Percentiles rank a stretch among this genome's conserved stretches.
Conservation (phyloP, 2,888 invertebrate genomes). For the Sarcophaga rosellei region DNA sequence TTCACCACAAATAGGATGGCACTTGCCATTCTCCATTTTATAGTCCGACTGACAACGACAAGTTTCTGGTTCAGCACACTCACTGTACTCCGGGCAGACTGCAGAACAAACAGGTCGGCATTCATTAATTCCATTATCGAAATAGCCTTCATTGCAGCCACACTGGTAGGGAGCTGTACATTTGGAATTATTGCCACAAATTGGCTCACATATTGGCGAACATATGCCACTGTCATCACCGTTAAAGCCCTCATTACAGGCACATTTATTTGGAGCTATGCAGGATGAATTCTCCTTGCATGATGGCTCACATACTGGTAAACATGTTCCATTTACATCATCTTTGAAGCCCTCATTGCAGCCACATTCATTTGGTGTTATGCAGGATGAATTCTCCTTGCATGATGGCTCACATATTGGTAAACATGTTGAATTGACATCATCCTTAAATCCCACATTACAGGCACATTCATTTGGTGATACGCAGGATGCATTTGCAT, state of each 20-base stretch:
- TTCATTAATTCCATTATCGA: background rate
- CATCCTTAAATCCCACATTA: no score
- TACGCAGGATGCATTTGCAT: background rate
- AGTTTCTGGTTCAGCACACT: constrained; percentile 69
- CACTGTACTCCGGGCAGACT: constrained; percentile 69
- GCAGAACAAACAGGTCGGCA: constrained; percentile 73
- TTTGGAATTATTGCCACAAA: constrained; percentile 69
- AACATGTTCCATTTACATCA: background rate
- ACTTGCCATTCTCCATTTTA: constrained; percentile 26
- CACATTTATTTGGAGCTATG: constrained; percentile 31
- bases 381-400: no score
- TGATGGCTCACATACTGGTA: constrained; percentile 36
- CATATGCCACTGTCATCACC: constrained; percentile 66
- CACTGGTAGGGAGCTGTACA: constrained; percentile 70
- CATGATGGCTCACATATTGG: no score
- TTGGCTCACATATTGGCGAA: constrained; percentile 70
- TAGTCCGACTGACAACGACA: constrained; percentile 67
- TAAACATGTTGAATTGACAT: no score
- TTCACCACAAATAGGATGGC: constrained; percentile 64
- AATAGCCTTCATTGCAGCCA: constrained; percentile 62
- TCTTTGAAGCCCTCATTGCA: constrained; percentile 40
- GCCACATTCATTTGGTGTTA: no score
- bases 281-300: constrained; percentile 50
- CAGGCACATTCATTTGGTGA: constrained; percentile 41
- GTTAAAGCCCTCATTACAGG: constrained; percentile 43